Conservation (phyloP, 2,797 vertebrate species). For the Eulemur mongoz region DNA sequence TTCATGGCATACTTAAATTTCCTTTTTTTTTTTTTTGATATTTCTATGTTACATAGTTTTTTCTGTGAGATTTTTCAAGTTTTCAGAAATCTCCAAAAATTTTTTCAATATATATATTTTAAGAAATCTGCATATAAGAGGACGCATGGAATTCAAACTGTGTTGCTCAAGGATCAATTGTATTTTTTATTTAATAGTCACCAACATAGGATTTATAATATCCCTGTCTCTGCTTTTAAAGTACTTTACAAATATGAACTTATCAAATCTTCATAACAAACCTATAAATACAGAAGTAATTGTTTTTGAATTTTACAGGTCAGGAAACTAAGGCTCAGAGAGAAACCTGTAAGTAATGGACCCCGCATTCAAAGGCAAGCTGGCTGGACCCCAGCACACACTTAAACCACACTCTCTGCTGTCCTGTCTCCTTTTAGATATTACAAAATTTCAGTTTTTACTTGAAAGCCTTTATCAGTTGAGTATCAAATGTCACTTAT, state of each 20-base stretch:
- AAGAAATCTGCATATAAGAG: not conserved
- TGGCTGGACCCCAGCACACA: accelerated
- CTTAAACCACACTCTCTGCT: not conserved
- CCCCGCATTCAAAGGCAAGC: too few relatives aligned
- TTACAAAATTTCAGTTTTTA: not conserved
- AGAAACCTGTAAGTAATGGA: not conserved
- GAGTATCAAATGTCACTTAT: not conserved
- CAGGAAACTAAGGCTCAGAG: not conserved
- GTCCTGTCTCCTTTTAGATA: not conserved
- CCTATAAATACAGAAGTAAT: not conserved
- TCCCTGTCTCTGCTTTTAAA: not conserved
- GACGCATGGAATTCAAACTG: not conserved
- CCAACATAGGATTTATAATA: not conserved
- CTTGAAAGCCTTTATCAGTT: not conserved
- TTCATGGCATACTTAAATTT: not conserved
- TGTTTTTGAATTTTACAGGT: not conserved
- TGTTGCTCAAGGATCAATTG: not conserved
- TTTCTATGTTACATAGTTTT: not conserved
- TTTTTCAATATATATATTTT: not conserved
- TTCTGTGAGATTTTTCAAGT: not conserved
- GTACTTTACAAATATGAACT: not conserved
- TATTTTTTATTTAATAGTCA: not conserved
- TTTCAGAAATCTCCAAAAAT: not conserved
- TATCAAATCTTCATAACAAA: not conserved
- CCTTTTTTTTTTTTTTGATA: not conserved